These are phyloP conservation scores for Pissodes strobi DNA, from an alignment of 1,140 invertebrate species.

Conservation along the genomic window DNA sequence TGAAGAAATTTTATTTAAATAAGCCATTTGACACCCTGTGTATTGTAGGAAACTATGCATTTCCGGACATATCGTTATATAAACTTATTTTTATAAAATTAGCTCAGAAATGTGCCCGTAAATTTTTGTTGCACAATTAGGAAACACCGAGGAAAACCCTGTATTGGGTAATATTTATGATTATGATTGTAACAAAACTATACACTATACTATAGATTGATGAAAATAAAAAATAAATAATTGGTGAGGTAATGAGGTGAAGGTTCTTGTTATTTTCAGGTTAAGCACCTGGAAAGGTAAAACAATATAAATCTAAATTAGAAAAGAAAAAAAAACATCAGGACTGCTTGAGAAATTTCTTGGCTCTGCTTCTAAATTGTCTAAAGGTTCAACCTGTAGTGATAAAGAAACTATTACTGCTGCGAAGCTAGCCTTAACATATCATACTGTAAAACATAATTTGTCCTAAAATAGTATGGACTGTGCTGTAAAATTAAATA, in stretches of 20 bases:
- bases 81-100: no score
- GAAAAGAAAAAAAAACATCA: constrained; percentile 11
- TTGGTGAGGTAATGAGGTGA: neutral
- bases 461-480: constrained; percentile 42
- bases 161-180: no score
- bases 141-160: no score
- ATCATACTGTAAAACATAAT: constrained; percentile 48
- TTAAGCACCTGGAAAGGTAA: constrained; percentile 5
- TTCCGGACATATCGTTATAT: no score
- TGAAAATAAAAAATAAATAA: no score
- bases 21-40: no score
- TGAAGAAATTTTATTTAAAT: no score
- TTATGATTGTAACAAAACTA: no score
- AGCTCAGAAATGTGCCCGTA: no score
- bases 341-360: constrained; percentile 23
- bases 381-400: neutral
- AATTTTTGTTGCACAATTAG: no score
- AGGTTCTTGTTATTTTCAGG: constrained; percentile 6
- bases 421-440: constrained; percentile 41
- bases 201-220: no score
- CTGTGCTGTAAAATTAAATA: constrained; percentile 39
- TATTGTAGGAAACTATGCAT: no score
- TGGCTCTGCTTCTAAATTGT: constrained; percentile 18
- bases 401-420: constrained; percentile 24
- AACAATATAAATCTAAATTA: constrained; percentile 21